Conservation (phyloP, 2,113 vertebrate genomes). For the Dissostichus mawsoni region DNA sequence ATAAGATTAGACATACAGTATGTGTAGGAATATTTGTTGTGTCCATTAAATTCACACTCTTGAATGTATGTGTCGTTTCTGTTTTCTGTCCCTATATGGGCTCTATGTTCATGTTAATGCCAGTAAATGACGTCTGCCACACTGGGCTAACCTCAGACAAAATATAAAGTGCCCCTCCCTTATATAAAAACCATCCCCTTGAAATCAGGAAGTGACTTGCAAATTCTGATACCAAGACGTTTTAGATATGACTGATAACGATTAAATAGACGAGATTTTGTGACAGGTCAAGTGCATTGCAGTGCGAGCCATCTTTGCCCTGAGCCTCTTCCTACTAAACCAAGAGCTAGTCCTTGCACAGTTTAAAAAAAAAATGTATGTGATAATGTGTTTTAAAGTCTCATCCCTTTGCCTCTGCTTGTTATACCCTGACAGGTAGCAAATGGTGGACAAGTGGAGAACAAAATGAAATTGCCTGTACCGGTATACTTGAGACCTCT, state of each 20-base stretch:
- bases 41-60: too few species aligned
- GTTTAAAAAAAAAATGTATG: neutral
- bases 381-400: neutral
- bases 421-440: constrained; percentile 52
- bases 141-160: neutral
- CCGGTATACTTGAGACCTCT: constrained; percentile 96
- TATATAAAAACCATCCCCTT: neutral
- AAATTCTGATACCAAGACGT: neutral
- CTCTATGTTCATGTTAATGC: neutral
- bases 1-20: neutral
- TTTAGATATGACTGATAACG: neutral
- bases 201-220: neutral
- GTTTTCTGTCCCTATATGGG: neutral
- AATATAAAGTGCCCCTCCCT: neutral
- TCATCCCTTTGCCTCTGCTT: neutral
- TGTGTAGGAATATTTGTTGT: too few species aligned
- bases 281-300: too few species aligned
- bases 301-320: too few species aligned
- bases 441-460: constrained; percentile 91
- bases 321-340: too few species aligned
- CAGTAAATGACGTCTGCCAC: neutral
- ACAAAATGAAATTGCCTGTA: constrained; percentile 93
- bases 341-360: too few species aligned
- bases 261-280: too few species aligned
- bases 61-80: neutral